A percentile compares a stretch with the other conserved stretches of the same genome.
Evolutionary conservation across 2,888 invertebrate species (phyloP).

Genomic region (Lasioglossum villosulum): DNA sequence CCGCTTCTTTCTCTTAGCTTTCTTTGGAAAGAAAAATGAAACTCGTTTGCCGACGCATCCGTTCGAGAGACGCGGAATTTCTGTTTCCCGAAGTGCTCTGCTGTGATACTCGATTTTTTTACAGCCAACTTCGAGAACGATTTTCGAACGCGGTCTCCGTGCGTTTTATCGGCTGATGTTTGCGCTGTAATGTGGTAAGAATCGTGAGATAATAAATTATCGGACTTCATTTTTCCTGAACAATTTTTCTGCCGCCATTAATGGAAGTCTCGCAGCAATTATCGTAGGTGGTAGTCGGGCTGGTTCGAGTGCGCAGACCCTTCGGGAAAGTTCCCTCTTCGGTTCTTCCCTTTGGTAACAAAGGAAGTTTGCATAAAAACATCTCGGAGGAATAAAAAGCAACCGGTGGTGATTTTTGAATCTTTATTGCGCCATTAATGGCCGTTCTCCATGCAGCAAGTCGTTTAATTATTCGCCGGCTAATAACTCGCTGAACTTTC

Average conservation of each 20-base stretch:
- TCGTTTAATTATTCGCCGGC: slow-evolving; percentile 18
- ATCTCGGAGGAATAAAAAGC: neutral
- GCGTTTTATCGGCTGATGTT: neutral
- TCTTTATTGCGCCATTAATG: neutral
- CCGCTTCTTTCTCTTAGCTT: neutral
- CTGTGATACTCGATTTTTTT: neutral
- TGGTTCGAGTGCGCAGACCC: neutral
- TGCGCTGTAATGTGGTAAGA: neutral
- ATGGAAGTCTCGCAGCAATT: neutral
- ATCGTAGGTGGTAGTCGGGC: neutral
- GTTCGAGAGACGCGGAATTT: neutral
- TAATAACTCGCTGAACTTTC: slow-evolving; percentile 25
- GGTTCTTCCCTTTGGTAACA: neutral
- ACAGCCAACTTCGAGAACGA: neutral
- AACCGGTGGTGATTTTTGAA: slow-evolving; percentile 2
- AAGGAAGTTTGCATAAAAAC: neutral
- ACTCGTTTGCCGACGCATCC: neutral
- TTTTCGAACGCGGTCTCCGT: neutral
- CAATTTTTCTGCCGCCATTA: neutral
- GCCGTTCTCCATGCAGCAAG: neutral
- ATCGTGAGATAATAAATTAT: neutral
- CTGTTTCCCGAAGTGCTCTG: neutral
- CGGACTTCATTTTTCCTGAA: neutral
- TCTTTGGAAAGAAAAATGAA: neutral
- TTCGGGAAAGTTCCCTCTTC: neutral